phyloP scores from a whole-genome alignment of 2,113 vertebrate genomes.

The Oreochromis tanganicae region DNA sequence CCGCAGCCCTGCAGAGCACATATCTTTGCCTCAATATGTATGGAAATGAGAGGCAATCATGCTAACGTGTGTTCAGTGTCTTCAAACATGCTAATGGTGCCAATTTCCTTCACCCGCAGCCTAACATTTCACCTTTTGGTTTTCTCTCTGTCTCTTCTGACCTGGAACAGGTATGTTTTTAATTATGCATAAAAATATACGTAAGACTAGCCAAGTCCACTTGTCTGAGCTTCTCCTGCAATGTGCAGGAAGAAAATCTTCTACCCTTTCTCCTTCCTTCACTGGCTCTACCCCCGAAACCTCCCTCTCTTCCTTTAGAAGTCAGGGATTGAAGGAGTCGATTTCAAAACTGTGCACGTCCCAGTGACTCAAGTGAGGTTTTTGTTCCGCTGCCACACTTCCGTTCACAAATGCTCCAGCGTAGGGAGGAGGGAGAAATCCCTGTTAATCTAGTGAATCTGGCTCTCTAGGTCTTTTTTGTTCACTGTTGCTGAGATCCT shows the following conservation, averaged over 20 bases:
- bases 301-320: constrained; percentile 37
- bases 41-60: constrained; percentile 70
- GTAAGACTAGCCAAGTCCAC: constrained; percentile 39
- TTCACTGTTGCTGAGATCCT: constrained; percentile 54
- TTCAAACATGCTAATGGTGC: constrained; percentile 61
- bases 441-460: constrained; percentile 71
- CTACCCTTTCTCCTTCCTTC: constrained; percentile 10
- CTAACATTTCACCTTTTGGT: constrained; percentile 6
- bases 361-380: constrained; percentile 68
- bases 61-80: constrained; percentile 56
- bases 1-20: constrained; percentile 29
- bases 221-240: constrained; percentile 45
- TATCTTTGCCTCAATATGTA: constrained; percentile 62
- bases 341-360: constrained; percentile 74
- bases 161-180: constrained; percentile 66
- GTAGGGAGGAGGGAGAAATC: constrained; percentile 58
- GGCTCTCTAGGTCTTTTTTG: constrained; percentile 52
- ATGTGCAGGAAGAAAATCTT: not conserved
- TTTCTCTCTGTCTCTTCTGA: constrained; percentile 19
- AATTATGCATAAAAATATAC: constrained; percentile 71
- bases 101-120: constrained; percentile 14
- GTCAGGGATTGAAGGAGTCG: constrained; percentile 64
- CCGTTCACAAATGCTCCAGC: constrained; percentile 62
- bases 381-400: constrained; percentile 76
- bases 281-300: constrained; percentile 21